Percentiles rank a stretch among this genome's conserved stretches.
phyloP scores from a whole-genome alignment of 2,888 invertebrate species.

The Plagodis dolabraria region DNA sequence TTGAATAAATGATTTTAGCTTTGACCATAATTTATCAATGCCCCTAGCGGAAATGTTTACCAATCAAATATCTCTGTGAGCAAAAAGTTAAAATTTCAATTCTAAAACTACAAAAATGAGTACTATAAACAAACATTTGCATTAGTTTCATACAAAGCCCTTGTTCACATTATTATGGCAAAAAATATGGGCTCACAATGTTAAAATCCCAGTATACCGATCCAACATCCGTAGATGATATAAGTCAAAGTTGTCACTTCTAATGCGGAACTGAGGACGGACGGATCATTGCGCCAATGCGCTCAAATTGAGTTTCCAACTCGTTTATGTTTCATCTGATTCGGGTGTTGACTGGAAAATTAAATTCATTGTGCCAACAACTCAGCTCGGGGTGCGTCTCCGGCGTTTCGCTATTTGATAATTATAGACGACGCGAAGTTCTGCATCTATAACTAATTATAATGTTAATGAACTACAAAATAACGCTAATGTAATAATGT shows the following conservation, averaged over 20 bases:
- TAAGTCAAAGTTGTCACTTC: constrained; percentile 37
- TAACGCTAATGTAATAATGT: not conserved
- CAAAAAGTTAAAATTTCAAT: no score
- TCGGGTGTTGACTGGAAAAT: constrained; percentile 28
- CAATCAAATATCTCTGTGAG: no score
- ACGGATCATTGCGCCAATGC: constrained; percentile 43
- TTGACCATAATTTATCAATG: no score
- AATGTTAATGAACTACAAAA: not conserved
- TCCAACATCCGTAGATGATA: constrained; percentile 8
- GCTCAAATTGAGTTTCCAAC: constrained; percentile 35
- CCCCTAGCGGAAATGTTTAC: no score
- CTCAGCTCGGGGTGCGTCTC: constrained; percentile 4
- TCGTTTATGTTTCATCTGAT: constrained; percentile 41
- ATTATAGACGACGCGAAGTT: constrained; percentile 4
- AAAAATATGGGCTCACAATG: no score
- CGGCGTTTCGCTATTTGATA: constrained; percentile 15
- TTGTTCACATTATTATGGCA: no score
- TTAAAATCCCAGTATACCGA: no score
- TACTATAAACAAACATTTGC: no score
- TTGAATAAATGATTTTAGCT: no score
- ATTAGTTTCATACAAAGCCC: no score
- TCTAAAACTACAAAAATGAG: no score
- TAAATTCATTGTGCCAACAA: constrained; percentile 35
- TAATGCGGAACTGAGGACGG: constrained; percentile 23
- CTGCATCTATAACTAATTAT: not conserved